Conservation (phyloP, 2,888 invertebrate species). For the Neocrepidodera transversa region DNA sequence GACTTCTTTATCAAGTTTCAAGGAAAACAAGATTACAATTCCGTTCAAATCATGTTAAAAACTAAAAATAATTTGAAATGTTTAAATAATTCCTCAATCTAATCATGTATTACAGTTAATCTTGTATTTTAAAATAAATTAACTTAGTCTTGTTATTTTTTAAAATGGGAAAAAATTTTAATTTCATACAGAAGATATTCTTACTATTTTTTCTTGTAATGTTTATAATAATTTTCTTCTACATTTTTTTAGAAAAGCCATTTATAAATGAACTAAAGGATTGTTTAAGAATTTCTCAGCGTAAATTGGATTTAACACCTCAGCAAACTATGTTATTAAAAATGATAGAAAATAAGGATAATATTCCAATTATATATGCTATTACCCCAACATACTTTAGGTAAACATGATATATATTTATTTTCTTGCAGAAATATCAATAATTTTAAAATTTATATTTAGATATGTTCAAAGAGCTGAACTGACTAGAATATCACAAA, state of each 20-base stretch:
- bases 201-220: too few relatives aligned
- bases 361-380: constrained; percentile 78
- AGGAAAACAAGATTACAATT: too few relatives aligned
- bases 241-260: not conserved
- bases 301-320: constrained; percentile 13
- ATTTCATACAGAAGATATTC: too few relatives aligned
- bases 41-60: too few relatives aligned
- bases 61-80: too few relatives aligned
- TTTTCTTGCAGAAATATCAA: not conserved
- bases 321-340: constrained; percentile 10
- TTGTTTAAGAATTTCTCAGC: not conserved
- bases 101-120: too few relatives aligned
- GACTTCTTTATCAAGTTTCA: not conserved
- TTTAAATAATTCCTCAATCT: not conserved
- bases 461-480: constrained; percentile 93
- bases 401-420: constrained; percentile 65
- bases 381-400: constrained; percentile 92
- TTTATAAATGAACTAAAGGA: constrained; percentile 9
- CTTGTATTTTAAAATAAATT: too few relatives aligned
- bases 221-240: not conserved
- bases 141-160: too few relatives aligned
- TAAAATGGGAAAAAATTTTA: too few relatives aligned
- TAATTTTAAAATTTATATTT: not conserved
- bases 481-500: constrained; percentile 87
- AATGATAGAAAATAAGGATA: constrained; percentile 14